phyloP scores from a whole-genome alignment of 2,888 invertebrate species.

The Mongoloraphidia duomilia region DNA sequence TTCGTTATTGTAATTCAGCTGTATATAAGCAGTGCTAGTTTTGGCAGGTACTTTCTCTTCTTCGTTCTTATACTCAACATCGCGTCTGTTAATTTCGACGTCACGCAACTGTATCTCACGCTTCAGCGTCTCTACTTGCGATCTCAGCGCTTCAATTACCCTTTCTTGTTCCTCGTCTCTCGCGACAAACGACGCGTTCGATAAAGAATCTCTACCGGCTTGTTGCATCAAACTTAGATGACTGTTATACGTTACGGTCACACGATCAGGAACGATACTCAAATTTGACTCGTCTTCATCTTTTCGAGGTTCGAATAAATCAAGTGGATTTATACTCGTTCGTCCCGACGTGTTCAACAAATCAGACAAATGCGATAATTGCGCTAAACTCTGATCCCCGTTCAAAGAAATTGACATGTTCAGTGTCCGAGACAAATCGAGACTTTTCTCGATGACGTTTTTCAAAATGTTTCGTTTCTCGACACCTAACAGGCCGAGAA shows the following conservation, averaged over 20 bases:
- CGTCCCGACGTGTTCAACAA: conserved; percentile 26
- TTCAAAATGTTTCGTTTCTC: conserved; percentile 36
- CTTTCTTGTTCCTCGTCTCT: conserved; percentile 13
- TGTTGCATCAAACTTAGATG: conserved; percentile 19
- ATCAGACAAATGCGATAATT: conserved; percentile 33
- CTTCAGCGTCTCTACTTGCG: conserved; percentile 27
- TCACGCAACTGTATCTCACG: conserved; percentile 26
- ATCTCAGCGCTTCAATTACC: conserved; percentile 23
- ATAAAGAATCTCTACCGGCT: conserved; percentile 12
- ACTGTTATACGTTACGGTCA: conserved; percentile 24
- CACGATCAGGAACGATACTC: conserved; percentile 22
- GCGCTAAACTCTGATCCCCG: conserved; percentile 33
- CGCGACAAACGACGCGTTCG: conserved; percentile 6
- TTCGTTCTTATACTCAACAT: conserved; percentile 1
- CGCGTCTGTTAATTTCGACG: conserved; percentile 22
- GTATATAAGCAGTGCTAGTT: conserved; percentile 16
- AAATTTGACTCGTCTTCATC: conserved; percentile 17
- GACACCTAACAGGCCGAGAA: conserved; percentile 35
- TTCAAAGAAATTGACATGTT: conserved; percentile 29
- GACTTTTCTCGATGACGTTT: conserved; percentile 37
- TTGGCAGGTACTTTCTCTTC: conserved; percentile 2
- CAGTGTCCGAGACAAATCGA: conserved; percentile 37
- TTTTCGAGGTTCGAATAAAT: conserved; percentile 6
- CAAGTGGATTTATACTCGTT: conserved; percentile 17
- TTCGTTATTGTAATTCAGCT: conserved; percentile 20